phyloP scores from a whole-genome alignment of 2,113 vertebrate species.

The Misgurnus mizolepis region DNA sequence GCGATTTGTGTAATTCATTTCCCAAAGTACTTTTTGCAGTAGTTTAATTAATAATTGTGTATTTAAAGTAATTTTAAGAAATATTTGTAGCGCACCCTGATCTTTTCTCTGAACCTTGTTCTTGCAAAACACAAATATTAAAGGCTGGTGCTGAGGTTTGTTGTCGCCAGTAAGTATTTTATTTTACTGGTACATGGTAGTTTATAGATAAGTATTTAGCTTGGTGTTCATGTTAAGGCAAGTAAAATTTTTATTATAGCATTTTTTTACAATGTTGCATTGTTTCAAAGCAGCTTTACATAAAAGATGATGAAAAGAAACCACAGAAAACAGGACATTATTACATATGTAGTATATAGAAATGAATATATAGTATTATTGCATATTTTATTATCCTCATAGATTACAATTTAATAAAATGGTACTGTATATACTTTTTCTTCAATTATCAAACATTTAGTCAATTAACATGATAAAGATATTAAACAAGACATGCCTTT shows the following conservation, averaged over 20 bases:
- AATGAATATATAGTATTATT: no score
- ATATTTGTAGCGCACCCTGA: conserved; percentile 4
- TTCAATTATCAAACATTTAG: no score
- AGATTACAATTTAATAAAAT: no score
- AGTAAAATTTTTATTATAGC: not conserved
- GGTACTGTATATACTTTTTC: no score
- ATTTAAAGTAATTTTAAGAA: not conserved
- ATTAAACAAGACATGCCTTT: no score
- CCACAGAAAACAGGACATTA: no score
- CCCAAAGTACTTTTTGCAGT: not conserved
- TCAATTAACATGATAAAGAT: no score
- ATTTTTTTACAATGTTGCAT: no score
- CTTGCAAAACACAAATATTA: not conserved
- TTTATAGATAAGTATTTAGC: not conserved
- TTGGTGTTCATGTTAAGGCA: conserved; percentile 2
- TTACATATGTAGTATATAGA: no score
- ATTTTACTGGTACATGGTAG: not conserved
- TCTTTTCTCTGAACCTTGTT: not conserved
- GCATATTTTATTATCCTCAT: no score
- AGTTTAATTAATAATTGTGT: not conserved
- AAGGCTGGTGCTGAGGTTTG: not conserved
- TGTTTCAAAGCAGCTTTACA: no score
- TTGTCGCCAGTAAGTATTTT: not conserved
- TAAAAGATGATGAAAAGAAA: no score
- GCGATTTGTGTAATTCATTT: conserved; percentile 10